Evolutionary conservation across 2,113 vertebrate genomes (phyloP), one percentile per base, ranked within the genome.

Genomic region (Nibea albiflora): DNA sequence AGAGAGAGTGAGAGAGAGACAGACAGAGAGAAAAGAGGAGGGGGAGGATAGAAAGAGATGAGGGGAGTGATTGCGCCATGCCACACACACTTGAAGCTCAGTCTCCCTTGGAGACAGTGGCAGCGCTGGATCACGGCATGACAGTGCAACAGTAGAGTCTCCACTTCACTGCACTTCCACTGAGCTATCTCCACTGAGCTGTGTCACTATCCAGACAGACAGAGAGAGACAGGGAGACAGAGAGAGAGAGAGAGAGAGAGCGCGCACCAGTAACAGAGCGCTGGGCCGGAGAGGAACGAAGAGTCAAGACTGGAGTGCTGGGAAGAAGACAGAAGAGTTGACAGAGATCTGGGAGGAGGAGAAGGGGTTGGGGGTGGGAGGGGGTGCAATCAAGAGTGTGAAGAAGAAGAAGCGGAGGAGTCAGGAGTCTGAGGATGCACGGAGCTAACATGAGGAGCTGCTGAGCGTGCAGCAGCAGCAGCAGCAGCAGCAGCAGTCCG

Each of bases 31-130:
- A 77, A 78, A 76, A 63, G 83, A 86, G 77, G 85, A 86, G 78
- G 83, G 73, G 78, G 86, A 86, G 88, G 85, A 90, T 26, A 28
- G 88, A 87, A 72, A 78, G 92, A 92, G 90, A 90, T 88, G 91
- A 90, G 80, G 85, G 77, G 86, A 93, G 92, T 94, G 93, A 94
- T 92, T 95, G 94, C 88, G 24, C 89, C 78, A 76, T 91, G 89
- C 92, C 93, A 92, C 90, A 94, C 90, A 90, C 92, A 90, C 94
- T 95, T 94, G 88, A 94, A 93, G 91, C 91, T 92, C 91, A 92
- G 92, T 95, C 94, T 95, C 94, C 94, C 92, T 93, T 91, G 93
- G 94, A 95, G 94, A 95, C 94, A 56, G 84, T 89, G 80, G 80
- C 81, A 82, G 85, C 56, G 68, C 72, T 81, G 88, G 90, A 94